These are phyloP conservation scores for Oenanthe melanoleuca DNA, from an alignment of 2,113 vertebrate genomes.

Conservation along the genomic window DNA sequence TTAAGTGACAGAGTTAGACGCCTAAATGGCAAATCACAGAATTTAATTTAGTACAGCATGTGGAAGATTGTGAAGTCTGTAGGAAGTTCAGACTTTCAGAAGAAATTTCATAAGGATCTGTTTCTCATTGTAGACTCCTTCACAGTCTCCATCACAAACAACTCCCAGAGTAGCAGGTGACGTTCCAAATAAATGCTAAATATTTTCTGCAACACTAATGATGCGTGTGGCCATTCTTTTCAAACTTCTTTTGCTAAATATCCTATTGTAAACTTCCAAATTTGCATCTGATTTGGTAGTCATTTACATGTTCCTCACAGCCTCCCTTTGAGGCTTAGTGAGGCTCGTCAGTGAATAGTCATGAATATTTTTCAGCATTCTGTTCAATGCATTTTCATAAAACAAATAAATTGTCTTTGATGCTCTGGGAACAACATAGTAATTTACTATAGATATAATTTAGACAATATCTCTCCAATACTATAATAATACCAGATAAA, in stretches of 20 bases:
- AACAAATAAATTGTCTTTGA: neutral
- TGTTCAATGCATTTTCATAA: neutral
- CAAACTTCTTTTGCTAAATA: neutral
- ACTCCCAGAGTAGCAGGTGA: accelerated
- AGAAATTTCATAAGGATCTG: neutral
- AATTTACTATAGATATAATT: neutral
- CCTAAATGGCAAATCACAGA: neutral
- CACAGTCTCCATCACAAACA: neutral
- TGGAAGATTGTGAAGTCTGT: neutral
- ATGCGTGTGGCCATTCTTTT: neutral
- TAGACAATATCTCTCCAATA: neutral
- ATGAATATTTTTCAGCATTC: neutral
- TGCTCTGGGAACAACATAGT: neutral
- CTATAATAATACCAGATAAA: neutral
- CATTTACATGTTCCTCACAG: neutral
- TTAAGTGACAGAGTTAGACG: neutral
- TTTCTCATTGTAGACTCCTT: neutral
- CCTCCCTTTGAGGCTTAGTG: neutral
- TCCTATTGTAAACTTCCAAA: neutral
- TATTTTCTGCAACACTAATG: neutral
- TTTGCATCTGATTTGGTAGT: neutral
- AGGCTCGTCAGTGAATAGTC: too few species aligned
- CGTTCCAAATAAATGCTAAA: neutral
- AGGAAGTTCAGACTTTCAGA: neutral
- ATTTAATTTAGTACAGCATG: neutral